A percentile compares a stretch with the other conserved stretches of the same genome.
These are phyloP conservation scores for Nomada goodeniana DNA, from an alignment of 2,888 invertebrate genomes.

Conservation along the genomic window DNA sequence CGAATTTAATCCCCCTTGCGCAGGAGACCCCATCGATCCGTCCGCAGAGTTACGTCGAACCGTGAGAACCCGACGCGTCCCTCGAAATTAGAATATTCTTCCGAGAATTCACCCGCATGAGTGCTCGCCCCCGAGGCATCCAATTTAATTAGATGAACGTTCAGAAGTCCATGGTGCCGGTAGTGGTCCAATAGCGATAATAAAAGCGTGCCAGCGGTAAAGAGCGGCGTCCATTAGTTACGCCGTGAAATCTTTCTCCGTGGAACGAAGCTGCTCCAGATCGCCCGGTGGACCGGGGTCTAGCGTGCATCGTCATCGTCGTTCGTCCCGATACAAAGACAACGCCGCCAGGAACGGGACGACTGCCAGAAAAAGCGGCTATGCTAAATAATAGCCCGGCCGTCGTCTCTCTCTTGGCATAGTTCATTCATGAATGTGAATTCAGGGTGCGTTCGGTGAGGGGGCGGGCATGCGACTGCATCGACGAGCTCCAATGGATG, in stretches of 20 bases:
- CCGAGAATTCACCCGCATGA: constrained; percentile 28
- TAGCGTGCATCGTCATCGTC: constrained; percentile 82
- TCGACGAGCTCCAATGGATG: too few relatives aligned
- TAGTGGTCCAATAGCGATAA: constrained; percentile 79
- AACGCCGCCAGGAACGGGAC: constrained; percentile 79
- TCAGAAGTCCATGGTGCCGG: constrained; percentile 30
- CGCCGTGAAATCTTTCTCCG: constrained; percentile 51
- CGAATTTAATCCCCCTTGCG: not conserved
- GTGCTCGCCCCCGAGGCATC: constrained; percentile 7
- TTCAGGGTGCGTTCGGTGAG: constrained; percentile 74
- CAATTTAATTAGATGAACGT: constrained; percentile 58
- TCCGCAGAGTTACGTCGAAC: not conserved
- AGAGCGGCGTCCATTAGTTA: constrained; percentile 79
- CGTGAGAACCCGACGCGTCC: not conserved
- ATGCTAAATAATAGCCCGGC: constrained; percentile 83
- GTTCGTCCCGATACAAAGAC: constrained; percentile 80
- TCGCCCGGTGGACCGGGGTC: constrained; percentile 40
- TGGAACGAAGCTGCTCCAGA: constrained; percentile 73
- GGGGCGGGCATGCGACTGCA: constrained; percentile 34
- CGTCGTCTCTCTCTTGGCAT: constrained; percentile 73
- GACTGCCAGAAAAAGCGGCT: constrained; percentile 81
- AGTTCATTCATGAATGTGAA: constrained; percentile 80
- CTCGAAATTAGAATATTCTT: constrained; percentile 37
- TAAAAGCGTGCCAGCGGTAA: constrained; percentile 74
- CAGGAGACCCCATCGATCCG: not conserved